Evolutionary conservation across 1,140 invertebrate species (phyloP).

Genomic region (Rhagoletis pomonella): DNA sequence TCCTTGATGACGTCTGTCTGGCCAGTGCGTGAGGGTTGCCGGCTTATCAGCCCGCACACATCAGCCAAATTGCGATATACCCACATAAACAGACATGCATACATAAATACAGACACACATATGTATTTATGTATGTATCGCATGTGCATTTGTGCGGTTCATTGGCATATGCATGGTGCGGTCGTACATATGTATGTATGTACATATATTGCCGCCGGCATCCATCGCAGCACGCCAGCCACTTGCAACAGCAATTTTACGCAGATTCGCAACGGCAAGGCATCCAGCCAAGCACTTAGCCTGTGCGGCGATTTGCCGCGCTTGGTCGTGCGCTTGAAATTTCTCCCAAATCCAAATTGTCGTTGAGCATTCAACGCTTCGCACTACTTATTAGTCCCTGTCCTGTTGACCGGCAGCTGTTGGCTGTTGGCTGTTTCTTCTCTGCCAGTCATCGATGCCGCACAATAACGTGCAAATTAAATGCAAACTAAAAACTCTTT

Average conservation of each 20-base stretch:
- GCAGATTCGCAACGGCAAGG: neutral
- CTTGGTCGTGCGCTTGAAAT: neutral
- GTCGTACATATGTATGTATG: neutral
- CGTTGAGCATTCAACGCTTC: constrained; percentile 42
- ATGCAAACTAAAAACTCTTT: constrained; percentile 63
- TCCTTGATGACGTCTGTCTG: neutral
- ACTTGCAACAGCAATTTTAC: constrained; percentile 43
- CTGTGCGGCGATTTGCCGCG: neutral
- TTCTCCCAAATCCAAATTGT: constrained; percentile 50
- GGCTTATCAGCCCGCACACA: neutral
- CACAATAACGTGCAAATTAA: constrained; percentile 63
- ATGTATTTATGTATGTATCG: neutral
- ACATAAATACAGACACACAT: neutral
- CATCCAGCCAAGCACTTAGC: neutral
- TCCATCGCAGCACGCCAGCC: neutral
- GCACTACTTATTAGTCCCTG: too few species aligned
- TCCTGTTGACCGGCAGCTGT: constrained; percentile 30
- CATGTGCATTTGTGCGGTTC: neutral
- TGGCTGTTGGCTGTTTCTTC: neutral
- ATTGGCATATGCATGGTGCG: neutral
- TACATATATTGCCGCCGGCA: constrained; percentile 21
- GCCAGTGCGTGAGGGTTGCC: constrained; percentile 12
- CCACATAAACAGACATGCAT: neutral
- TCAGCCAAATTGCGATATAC: constrained; percentile 1
- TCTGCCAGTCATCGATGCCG: neutral